Base-by-base conservation (phyloP, 2,888 invertebrate genomes). In the Thelaira solivaga region DNA sequence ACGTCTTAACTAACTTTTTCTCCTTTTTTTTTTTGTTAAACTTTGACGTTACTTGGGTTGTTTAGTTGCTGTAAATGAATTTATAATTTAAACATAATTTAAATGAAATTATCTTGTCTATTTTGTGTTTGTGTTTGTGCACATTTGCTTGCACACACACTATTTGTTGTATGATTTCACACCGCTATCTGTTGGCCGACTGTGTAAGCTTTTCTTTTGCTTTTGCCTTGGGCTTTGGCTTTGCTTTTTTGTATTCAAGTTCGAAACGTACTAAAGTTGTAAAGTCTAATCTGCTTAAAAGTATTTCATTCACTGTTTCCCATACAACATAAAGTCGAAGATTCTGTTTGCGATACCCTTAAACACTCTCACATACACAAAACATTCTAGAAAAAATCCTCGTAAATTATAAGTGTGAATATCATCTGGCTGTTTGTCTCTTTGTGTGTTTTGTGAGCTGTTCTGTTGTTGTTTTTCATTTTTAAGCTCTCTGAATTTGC, bases 51-150 rank as follows among this genome's bases (percentile, higher is more conserved):
- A 36, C 11, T 1, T 16, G 22, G 18, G 7, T 36, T 55, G 51
- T 47, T 39, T 20, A 53, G 49, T 55, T 68, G 67, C 43, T 53
- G 64, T 59, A 78, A 78, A 78, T 69, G 74, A 78, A 74, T 78
- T 78, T 78, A 78, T 78, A 78, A 78, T 78, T 78, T 78, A 74
- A 78, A 78, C 74, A 78, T 74, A 74, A 78, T 78, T 74, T 78
- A 78, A 78, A 69, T 78, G 65, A 78, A 78, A 74, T 78, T 74
- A 74, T 78, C 69, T 78, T 78, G 78, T 65, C 78, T 74, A 65
- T 65, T 69, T 74, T 74, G 34, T 47, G 53, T 47, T 72, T 36
- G 47, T 61, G 71, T 41, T 16, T 24, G 24, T 34, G 51, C 8
- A 39, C 18, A 11, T 31, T 55, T 68, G 20, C 72, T 20, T 45